These are phyloP conservation scores for Plecotus auritus DNA, from an alignment of 2,113 vertebrate species.

Conservation along the genomic window DNA sequence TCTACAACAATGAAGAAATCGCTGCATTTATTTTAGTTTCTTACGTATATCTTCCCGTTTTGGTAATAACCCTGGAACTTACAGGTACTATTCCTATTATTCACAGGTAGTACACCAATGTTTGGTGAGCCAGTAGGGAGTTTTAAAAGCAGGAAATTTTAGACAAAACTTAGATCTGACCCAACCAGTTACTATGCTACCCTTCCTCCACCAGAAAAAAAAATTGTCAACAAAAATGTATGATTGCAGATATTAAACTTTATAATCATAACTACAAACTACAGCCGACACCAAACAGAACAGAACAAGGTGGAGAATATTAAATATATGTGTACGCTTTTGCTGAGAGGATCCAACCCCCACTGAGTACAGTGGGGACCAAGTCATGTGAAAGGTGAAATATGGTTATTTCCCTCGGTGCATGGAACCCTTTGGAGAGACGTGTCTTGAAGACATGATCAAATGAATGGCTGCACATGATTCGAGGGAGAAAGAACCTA, in stretches of 20 bases:
- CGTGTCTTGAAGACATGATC: not conserved
- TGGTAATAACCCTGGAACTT: not conserved
- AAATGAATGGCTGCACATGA: not conserved
- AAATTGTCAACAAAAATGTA: not conserved
- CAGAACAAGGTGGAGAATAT: not conserved
- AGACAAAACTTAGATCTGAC: not conserved
- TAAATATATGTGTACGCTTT: not conserved
- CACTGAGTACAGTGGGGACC: not conserved
- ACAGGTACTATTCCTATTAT: not conserved
- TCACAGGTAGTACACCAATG: not conserved
- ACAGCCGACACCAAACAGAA: not conserved
- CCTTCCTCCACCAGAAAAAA: not conserved
- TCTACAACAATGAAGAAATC: not conserved
- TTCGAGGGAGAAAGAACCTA: not conserved
- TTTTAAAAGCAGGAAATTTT: not conserved
- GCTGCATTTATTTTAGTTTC: not conserved
- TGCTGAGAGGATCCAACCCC: not conserved
- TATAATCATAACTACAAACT: not conserved
- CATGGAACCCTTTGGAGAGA: not conserved
- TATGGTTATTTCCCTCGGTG: not conserved
- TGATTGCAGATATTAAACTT: not conserved
- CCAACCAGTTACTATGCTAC: not conserved
- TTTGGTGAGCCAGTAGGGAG: not conserved
- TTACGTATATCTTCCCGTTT: not conserved
- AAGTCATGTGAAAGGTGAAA: not conserved